A percentile compares a stretch with the other conserved stretches of the same genome.
phyloP scores from a whole-genome alignment of 2,888 invertebrate genomes.

The Platycheirus albimanus region DNA sequence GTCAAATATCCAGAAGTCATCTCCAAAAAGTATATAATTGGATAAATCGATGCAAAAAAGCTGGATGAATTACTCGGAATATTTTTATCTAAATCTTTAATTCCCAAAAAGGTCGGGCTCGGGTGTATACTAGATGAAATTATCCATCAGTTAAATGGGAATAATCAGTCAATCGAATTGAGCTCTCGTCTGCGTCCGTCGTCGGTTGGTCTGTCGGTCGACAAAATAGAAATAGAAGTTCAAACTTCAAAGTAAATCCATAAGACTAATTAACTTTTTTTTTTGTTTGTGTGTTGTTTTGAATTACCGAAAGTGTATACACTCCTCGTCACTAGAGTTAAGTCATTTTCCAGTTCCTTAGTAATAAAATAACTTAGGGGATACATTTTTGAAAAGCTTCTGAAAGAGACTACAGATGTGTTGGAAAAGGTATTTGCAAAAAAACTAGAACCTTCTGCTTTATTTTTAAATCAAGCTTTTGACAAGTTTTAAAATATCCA shows the following conservation, averaged over 20 bases:
- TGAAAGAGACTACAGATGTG: too few species aligned
- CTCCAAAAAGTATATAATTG: neutral
- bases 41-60: neutral
- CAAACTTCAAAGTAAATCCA: neutral
- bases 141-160: neutral
- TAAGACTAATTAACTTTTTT: slow-evolving; percentile 8
- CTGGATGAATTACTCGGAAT: neutral
- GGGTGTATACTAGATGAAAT: too few species aligned
- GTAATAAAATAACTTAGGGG: too few species aligned
- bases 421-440: too few species aligned
- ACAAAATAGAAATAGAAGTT: neutral
- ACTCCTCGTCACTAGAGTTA: neutral
- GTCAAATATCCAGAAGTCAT: neutral
- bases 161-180: slow-evolving; percentile 15
- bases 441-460: too few species aligned
- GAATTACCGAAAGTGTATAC: neutral
- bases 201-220: too few species aligned
- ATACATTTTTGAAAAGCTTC: too few species aligned
- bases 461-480: too few species aligned
- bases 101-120: neutral
- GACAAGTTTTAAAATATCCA: too few species aligned
- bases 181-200: too few species aligned
- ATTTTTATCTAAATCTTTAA: neutral
- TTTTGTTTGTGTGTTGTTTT: neutral
- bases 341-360: too few species aligned